Evolutionary conservation across 2,888 invertebrate species (phyloP).

Genomic region (Panzeria rudis): DNA sequence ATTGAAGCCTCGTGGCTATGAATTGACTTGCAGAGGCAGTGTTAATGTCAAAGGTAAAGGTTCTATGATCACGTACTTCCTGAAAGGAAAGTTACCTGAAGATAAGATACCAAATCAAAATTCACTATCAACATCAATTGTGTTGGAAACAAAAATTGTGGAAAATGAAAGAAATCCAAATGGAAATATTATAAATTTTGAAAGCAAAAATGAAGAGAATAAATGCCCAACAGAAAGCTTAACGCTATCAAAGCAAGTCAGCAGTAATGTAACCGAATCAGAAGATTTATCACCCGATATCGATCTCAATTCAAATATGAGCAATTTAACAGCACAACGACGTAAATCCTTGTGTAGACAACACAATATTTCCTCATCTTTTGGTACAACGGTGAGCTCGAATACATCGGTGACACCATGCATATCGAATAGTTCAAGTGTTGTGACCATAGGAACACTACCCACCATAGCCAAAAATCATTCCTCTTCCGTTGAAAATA

Average conservation of each 20-base stretch:
- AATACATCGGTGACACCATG: constrained; percentile 81
- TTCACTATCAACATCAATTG: constrained; percentile 11
- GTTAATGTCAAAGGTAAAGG: constrained; percentile 98
- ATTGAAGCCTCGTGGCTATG: constrained; percentile 90
- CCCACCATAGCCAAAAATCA: constrained; percentile 76
- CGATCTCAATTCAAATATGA: constrained; percentile 82
- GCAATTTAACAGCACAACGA: constrained; percentile 81
- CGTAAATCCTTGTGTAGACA: constrained; percentile 83
- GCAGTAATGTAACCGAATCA: constrained; percentile 77
- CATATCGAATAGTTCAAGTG: constrained; percentile 81
- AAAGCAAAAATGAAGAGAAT: constrained; percentile 6
- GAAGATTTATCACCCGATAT: constrained; percentile 80
- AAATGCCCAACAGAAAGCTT: constrained; percentile 58
- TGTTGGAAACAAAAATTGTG: not conserved
- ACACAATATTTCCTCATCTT: constrained; percentile 83
- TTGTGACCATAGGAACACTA: constrained; percentile 78
- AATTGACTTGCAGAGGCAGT: constrained; percentile 92
- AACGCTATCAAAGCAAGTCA: constrained; percentile 68
- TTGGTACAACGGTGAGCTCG: constrained; percentile 81
- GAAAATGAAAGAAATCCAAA: constrained; percentile 33
- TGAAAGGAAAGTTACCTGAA: constrained; percentile 79
- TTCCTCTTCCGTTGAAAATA: constrained; percentile 73
- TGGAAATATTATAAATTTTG: constrained; percentile 7
- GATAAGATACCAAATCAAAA: constrained; percentile 43
- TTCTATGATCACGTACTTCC: constrained; percentile 95